Conservation (phyloP, 2,113 vertebrate species). For the Hydropotes inermis region DNA sequence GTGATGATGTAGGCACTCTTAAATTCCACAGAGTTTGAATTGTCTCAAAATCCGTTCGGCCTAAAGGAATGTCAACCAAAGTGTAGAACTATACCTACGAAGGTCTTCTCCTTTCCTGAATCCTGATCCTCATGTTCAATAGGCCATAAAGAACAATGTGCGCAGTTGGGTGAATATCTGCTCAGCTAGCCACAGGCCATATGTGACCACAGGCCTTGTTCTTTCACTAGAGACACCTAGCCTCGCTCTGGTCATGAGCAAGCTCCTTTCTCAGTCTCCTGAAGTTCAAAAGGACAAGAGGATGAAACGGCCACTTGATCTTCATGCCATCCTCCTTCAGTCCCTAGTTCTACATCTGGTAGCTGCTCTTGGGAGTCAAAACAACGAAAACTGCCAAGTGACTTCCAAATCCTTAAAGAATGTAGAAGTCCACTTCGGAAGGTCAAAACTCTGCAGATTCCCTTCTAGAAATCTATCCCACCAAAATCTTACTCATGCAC, state of each 20-base stretch:
- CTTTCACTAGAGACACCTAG: background rate
- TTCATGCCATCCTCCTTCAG: background rate
- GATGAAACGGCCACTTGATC: background rate
- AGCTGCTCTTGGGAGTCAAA: background rate
- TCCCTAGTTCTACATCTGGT: rapidly evolving
- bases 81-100: background rate
- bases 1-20: background rate
- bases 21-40: background rate
- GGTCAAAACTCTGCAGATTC: background rate
- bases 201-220: background rate
- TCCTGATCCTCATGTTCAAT: background rate
- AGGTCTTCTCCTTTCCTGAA: background rate
- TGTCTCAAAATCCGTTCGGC: background rate
- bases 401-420: background rate
- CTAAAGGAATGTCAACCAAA: conserved; percentile 27
- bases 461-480: background rate
- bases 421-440: background rate
- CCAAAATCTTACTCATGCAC: background rate
- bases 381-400: background rate
- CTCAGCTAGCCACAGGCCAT: background rate
- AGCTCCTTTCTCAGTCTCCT: background rate
- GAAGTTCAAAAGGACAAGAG: background rate
- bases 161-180: background rate
- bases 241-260: background rate
- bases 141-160: background rate